Evolutionary conservation across 2,797 vertebrate species (phyloP).

Genomic region (Phrynocephalus vlangalii): DNA sequence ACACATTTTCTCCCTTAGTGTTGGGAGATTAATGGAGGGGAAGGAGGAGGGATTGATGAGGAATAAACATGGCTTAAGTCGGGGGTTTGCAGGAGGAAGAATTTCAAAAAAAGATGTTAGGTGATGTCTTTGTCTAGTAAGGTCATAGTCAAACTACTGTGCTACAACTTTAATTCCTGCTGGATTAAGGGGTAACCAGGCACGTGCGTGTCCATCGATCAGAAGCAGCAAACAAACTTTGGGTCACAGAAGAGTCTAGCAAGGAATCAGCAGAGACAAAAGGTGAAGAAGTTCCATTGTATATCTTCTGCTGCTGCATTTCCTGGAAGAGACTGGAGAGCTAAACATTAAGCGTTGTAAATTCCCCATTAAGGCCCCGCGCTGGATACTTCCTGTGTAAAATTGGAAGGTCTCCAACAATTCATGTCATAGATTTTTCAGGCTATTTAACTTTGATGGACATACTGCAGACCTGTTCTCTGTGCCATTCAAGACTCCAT

Average conservation of each 20-base stretch:
- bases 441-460: not conserved
- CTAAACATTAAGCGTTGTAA: not conserved
- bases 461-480: not conserved
- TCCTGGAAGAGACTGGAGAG: slow-evolving; percentile 47
- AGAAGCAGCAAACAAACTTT: not conserved
- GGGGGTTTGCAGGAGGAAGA: not conserved
- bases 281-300: not conserved
- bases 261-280: not conserved
- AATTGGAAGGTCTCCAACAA: not conserved
- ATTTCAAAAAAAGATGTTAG: not conserved
- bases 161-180: slow-evolving; percentile 1
- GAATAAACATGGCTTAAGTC: not conserved
- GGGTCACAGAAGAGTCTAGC: not conserved
- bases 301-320: not conserved
- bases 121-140: no score
- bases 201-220: not conserved
- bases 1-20: no score
- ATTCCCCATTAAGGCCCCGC: not conserved
- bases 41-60: not conserved
- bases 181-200: not conserved
- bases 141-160: not conserved
- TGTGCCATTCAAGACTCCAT: not conserved
- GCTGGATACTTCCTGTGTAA: not conserved
- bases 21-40: not conserved
- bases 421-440: not conserved